Percentiles rank a stretch among this genome's conserved stretches.
Evolutionary conservation across 1,140 invertebrate genomes (phyloP).

Genomic region (Eumeta japonica): DNA sequence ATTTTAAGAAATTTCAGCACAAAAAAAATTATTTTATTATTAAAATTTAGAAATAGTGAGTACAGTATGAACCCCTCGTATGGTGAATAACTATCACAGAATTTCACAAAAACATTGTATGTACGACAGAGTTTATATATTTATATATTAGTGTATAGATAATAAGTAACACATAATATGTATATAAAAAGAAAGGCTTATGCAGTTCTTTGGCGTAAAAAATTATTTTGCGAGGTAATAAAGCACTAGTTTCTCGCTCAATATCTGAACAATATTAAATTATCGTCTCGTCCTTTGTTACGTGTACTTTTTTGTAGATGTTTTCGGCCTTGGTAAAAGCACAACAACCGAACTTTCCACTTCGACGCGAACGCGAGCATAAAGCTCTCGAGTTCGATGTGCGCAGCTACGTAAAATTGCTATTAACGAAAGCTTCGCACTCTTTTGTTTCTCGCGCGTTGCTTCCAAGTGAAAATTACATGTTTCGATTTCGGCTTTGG

Average conservation of each 20-base stretch:
- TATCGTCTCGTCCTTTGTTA: constrained; percentile 18
- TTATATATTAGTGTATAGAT: constrained; percentile 15
- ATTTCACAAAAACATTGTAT: too few relatives aligned
- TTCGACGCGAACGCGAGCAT: too few relatives aligned
- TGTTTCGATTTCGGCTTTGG: too few relatives aligned
- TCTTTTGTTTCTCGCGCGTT: constrained; percentile 21
- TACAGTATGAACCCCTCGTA: too few relatives aligned
- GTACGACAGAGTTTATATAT: constrained; percentile 18
- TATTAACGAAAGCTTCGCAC: constrained; percentile 15
- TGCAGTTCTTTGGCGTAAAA: constrained; percentile 7
- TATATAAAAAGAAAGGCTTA: not conserved
- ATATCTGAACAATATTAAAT: constrained; percentile 24
- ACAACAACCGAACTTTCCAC: constrained; percentile 35
- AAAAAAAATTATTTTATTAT: too few relatives aligned
- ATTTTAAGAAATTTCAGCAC: too few relatives aligned
- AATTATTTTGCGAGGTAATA: constrained; percentile 11
- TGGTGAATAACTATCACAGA: too few relatives aligned
- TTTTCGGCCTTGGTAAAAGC: constrained; percentile 26
- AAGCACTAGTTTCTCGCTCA: constrained; percentile 15
- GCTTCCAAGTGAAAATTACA: too few relatives aligned
- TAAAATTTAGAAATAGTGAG: too few relatives aligned
- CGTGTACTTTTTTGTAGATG: constrained; percentile 22
- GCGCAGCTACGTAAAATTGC: too few relatives aligned
- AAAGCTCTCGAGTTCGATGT: too few relatives aligned
- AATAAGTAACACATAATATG: not conserved